A percentile compares a stretch with the other conserved stretches of the same genome.
These are phyloP conservation scores for Nasua narica DNA, from an alignment of 2,797 vertebrate species.

Conservation along the genomic window DNA sequence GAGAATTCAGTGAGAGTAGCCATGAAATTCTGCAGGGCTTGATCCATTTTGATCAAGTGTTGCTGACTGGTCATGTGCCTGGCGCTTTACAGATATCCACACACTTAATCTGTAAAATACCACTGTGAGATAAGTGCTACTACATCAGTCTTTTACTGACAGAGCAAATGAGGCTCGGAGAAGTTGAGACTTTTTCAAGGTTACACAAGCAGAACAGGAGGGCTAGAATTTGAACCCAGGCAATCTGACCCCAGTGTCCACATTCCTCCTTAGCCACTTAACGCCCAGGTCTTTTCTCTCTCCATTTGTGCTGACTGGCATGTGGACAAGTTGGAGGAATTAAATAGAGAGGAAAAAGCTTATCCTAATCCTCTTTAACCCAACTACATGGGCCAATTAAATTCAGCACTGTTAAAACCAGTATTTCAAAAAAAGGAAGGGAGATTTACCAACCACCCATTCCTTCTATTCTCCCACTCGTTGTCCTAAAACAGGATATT, in stretches of 20 bases:
- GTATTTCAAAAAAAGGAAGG: neutral
- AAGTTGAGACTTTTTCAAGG: neutral
- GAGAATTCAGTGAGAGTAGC: neutral
- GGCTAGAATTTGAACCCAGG: neutral
- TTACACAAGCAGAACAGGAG: neutral
- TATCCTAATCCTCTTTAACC: neutral
- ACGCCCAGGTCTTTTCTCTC: neutral
- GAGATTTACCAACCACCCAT: neutral
- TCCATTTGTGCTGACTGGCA: neutral
- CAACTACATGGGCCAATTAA: neutral
- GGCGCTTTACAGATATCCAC: neutral
- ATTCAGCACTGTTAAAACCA: neutral
- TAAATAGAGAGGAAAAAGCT: neutral
- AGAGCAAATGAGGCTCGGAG: neutral
- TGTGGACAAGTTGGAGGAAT: neutral
- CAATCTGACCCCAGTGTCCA: neutral
- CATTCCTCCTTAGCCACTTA: neutral
- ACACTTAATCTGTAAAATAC: neutral
- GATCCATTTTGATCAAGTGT: neutral
- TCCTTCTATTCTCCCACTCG: neutral
- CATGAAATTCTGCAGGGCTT: neutral
- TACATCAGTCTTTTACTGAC: neutral
- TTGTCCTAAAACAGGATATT: neutral
- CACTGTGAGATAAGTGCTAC: neutral
- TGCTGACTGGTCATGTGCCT: neutral